phyloP scores from a whole-genome alignment of 2,113 vertebrate species.

The Amphiprion ocellaris region DNA sequence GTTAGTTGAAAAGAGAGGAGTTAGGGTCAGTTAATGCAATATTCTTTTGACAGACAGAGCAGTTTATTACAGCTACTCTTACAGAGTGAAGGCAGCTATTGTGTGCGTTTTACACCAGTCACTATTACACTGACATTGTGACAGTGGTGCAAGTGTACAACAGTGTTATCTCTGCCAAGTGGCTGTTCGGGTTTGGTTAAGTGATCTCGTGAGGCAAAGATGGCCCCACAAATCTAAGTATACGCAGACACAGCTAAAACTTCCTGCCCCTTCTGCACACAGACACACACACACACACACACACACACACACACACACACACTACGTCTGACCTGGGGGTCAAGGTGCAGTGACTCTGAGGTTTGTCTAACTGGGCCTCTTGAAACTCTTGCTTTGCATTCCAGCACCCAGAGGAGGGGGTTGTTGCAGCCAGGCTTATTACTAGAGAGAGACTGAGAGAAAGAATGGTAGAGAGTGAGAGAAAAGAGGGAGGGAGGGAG shows the following conservation, averaged over 20 bases:
- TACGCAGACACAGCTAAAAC: conserved; percentile 55
- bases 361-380: conserved; percentile 95
- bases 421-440: conserved; percentile 83
- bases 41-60: neutral
- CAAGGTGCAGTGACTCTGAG: conserved; percentile 97
- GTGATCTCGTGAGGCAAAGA: conserved; percentile 64
- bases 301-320: conserved; percentile 32
- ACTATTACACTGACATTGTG: neutral
- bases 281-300: neutral
- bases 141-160: conserved; percentile 33
- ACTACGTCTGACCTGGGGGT: conserved; percentile 90
- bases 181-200: conserved; percentile 57
- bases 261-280: neutral
- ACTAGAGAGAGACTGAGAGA: conserved; percentile 81
- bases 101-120: conserved; percentile 9
- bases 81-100: conserved; percentile 7
- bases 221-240: conserved; percentile 54
- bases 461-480: conserved; percentile 73
- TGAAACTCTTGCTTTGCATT: conserved; percentile 93
- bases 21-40: neutral
- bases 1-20: neutral
- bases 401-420: conserved; percentile 91
- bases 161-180: conserved; percentile 64
- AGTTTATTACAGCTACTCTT: conserved; percentile 6
- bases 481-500: conserved; percentile 71